Percentiles rank a stretch among this genome's conserved stretches.
Conservation (phyloP, 2,113 vertebrate genomes). For the Macrotis lagotis region DNA sequence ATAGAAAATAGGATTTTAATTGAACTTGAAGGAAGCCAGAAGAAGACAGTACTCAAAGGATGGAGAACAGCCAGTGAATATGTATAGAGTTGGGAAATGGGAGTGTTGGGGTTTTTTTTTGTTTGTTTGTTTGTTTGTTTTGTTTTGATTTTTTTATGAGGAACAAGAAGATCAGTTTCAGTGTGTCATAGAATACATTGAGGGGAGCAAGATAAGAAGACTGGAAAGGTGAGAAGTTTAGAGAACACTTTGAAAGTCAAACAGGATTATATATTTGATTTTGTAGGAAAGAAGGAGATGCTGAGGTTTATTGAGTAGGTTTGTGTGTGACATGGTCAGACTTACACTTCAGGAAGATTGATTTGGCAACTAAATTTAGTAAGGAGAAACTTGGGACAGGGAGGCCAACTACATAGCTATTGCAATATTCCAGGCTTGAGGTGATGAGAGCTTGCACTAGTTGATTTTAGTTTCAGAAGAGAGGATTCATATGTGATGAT, state of each 20-base stretch:
- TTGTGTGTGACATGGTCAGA: not conserved
- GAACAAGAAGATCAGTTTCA: too few species aligned
- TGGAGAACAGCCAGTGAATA: not conserved
- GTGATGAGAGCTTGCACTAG: not conserved
- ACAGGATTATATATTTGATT: not conserved
- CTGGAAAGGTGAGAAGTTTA: not conserved
- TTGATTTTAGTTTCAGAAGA: not conserved
- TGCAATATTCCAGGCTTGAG: not conserved
- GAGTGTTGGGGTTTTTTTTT: too few species aligned
- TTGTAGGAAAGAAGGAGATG: not conserved
- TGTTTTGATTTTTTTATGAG: too few species aligned
- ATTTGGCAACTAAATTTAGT: not conserved
- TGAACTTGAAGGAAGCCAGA: not conserved
- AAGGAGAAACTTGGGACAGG: not conserved
- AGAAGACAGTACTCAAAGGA: not conserved
- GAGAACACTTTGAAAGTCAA: not conserved
- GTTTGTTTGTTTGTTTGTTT: too few species aligned
- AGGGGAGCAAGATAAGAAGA: not conserved
- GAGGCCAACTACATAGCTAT: not conserved
- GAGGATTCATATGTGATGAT: not conserved
- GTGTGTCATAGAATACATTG: not conserved
- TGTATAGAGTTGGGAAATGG: not conserved
- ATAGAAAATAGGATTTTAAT: not conserved
- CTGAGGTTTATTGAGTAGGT: not conserved
- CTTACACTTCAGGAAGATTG: not conserved